Base-by-base conservation (phyloP, 2,888 invertebrate genomes). In the Cephalotes varians region DNA sequence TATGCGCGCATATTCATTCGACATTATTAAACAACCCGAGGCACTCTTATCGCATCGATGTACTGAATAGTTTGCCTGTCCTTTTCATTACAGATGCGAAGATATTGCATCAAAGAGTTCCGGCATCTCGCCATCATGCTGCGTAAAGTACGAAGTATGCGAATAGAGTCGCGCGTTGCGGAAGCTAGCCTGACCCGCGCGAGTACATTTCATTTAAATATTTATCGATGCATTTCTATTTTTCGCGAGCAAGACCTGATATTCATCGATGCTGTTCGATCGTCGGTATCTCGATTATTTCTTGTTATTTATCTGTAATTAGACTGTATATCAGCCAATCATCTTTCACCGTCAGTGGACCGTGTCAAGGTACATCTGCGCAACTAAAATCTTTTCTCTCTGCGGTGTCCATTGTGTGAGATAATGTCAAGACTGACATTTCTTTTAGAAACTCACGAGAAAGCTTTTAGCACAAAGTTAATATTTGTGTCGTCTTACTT, bases 201-300 rank as follows among this genome's bases (percentile, higher is more conserved):
- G 56, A 60, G 62, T 62, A 82, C 82, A 86, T 80, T 86, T 88
- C 86, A 87, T 91, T 92, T 89, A 87, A 91, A 91, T 91, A 91
- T 92, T 92, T 91, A 90, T 91, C 87, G 86, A 87, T 89, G 89
- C 25, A 28, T 69, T 54, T 40, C n/a, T 76, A 6, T 31, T 18
- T 21, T 28, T 77, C 44, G 73, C 28, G 51, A 86, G 76, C 80
- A 73, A 81, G 51, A 79, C 65, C 56, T 81, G 54, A 71, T 84
- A 76, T 80, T 82, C 62, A 65, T 72, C 72, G 84, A 73, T 80
- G 49, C 47, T 44, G 44, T 60, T 54, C 51, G 18, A 58, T 51
- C 37, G 58, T 64, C 28, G 79, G 69, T 72, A 81, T 88, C 62
- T 54, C 69, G 10, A 37, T 21, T 21, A 82, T 79, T 62, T 51